Evolutionary conservation across 1,140 invertebrate genomes (phyloP).

Genomic region (Drosophila miranda): DNA sequence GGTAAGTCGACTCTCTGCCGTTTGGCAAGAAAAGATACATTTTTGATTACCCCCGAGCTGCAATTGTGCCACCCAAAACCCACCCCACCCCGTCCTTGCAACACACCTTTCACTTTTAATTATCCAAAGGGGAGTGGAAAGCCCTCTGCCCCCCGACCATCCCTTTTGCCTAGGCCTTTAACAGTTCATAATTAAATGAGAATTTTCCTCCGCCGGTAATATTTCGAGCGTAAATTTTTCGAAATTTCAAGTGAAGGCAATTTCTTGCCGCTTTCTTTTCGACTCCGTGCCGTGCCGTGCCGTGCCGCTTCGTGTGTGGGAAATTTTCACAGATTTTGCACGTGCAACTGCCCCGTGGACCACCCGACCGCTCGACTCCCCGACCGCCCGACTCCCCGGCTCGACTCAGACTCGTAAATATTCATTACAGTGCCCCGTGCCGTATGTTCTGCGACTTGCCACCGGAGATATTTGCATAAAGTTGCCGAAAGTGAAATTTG

Average conservation of each 20-base stretch:
- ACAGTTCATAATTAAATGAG: conserved; percentile 76
- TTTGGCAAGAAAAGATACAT: conserved; percentile 51
- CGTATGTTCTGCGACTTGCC: conserved; percentile 52
- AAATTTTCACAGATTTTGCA: conserved; percentile 69
- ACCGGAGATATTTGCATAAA: conserved; percentile 69
- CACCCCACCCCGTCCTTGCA: conserved; percentile 6
- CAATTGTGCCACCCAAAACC: conserved; percentile 39
- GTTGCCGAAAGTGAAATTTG: conserved; percentile 54
- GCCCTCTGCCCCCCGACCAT: not conserved
- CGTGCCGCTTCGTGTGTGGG: conserved; percentile 50
- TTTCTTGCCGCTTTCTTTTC: conserved; percentile 10
- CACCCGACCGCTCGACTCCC: conserved; percentile 2
- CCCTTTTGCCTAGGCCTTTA: conserved; percentile 20
- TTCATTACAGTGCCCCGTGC: conserved; percentile 60
- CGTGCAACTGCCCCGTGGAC: conserved; percentile 34
- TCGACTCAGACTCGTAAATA: conserved; percentile 64
- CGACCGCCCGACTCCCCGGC: not conserved
- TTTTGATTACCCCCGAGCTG: conserved; percentile 63
- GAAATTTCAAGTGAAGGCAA: conserved; percentile 33
- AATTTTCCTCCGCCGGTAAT: conserved; percentile 59
- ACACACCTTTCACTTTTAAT: conserved; percentile 65
- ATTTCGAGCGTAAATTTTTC: conserved; percentile 73
- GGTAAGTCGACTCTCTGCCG: conserved; percentile 50
- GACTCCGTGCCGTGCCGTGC: too few relatives aligned
- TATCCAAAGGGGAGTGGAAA: conserved; percentile 30